phyloP scores from a whole-genome alignment of 2,113 vertebrate species.

The Mystacornis crossleyi region DNA sequence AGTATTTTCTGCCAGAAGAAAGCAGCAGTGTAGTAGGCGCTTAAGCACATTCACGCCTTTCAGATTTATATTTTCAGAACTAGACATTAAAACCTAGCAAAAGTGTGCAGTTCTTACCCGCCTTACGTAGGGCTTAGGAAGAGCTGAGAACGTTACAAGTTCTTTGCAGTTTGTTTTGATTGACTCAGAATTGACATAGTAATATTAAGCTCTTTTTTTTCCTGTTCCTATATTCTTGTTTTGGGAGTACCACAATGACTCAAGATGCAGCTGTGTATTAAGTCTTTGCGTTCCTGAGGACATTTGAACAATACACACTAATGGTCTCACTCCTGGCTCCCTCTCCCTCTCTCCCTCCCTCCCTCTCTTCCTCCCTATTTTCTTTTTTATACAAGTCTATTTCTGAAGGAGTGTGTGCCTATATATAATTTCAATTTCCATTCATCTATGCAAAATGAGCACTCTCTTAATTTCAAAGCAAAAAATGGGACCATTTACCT shows the following conservation, averaged over 20 bases:
- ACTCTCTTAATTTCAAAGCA: neutral
- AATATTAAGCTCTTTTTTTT: neutral
- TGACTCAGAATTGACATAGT: neutral
- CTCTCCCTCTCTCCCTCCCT: neutral
- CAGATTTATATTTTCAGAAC: too few relatives aligned
- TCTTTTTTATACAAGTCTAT: neutral
- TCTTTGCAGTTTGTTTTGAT: neutral
- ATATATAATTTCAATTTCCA: neutral
- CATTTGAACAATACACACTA: neutral
- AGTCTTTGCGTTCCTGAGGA: neutral
- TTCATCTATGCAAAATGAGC: neutral
- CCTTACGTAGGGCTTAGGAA: neutral
- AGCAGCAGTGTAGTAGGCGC: too few relatives aligned
- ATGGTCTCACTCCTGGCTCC: neutral
- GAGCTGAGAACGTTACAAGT: neutral
- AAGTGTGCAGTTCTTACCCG: accelerated
- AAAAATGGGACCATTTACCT: neutral
- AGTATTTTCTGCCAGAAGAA: too few relatives aligned
- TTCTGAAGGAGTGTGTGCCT: neutral
- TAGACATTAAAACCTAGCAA: neutral
- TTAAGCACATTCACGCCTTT: too few relatives aligned
- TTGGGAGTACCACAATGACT: neutral
- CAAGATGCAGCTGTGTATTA: neutral
- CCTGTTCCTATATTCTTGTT: neutral
- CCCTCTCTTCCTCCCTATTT: neutral